These are phyloP conservation scores for Micoletzkya japonica DNA, from an alignment of 2,888 invertebrate genomes.

Conservation along the genomic window DNA sequence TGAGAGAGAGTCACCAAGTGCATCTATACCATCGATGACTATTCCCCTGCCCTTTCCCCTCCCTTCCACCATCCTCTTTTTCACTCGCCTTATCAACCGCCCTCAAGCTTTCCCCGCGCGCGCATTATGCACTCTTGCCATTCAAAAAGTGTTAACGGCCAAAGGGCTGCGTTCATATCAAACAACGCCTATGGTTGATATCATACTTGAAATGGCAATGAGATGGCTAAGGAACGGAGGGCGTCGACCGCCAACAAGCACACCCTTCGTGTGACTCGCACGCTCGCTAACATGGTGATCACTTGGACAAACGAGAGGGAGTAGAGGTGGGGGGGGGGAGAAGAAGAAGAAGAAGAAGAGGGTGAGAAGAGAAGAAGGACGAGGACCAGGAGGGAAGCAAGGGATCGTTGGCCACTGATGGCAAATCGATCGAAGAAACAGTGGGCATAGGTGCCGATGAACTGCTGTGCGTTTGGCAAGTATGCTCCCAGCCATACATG, in stretches of 20 bases:
- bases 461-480: background rate
- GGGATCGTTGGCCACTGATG: background rate
- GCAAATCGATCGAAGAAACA: conserved; percentile 11
- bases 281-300: background rate
- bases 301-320: background rate
- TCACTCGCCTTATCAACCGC: background rate
- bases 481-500: too few relatives aligned
- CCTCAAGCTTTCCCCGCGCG: background rate
- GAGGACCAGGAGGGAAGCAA: background rate
- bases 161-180: too few relatives aligned
- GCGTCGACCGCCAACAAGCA: background rate
- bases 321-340: background rate
- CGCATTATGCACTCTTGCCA: too few relatives aligned
- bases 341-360: background rate
- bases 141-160: too few relatives aligned
- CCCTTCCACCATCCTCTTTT: background rate
- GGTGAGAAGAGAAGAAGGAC: background rate
- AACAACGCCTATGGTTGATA: too few relatives aligned
- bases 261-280: background rate
- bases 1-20: conserved; percentile 4
- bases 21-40: conserved; percentile 9
- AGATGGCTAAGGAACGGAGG: background rate
- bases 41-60: conserved; percentile 3
- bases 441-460: background rate
- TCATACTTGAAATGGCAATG: background rate